Evolutionary conservation across 2,797 vertebrate genomes (phyloP), one percentile per base, ranked within the genome.

Genomic region (Semotilus atromaculatus): DNA sequence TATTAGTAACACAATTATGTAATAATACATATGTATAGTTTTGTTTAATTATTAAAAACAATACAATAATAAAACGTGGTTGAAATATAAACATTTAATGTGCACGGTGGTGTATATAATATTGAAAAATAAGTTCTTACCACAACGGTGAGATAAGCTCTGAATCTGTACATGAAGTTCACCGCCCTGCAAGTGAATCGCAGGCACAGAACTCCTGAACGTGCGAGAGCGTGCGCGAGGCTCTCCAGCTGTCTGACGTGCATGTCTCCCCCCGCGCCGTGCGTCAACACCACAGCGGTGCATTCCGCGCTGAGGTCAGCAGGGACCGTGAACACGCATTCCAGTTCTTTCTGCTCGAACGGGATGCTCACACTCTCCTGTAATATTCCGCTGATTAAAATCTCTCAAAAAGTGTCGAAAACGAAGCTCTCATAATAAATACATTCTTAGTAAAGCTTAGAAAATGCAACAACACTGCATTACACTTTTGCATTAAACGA

Each of bases 231-330:
- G 4, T 83, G 91, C 68, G 97, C 94, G 88, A 98, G 87, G 87
- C 95, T 97, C 38, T 95, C 93, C 68, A 99, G 91, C 2, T 96
- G 96, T 88, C 85, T 95, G 88, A 95, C 94, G 93, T 97, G 96
- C 97, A 97, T 97, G 90, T 98, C 97, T 91, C 97, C 98, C 19
- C 97, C 97, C 1, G 97, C 97, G 73, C 97, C 97, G 43, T 98
- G 97, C 11, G 97, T 98, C 68, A 99, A 94, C 58, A 98, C 91
- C 23, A 99, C 90, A 11, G 94, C 96, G 0, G 95, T 93, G 5
- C 45, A 1, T 19, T 76, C 89, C 43, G 92, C 85, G 29, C 80
- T 90, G 36, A 80, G 8, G 1, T 87, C 71, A 40, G 73, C 89
- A 64, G 97, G 97, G 45, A 95, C 86, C 66, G 95, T 95, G 89